Evolutionary conservation across 2,888 invertebrate genomes (phyloP), one percentile per base, ranked within the genome.

Genomic region (Amorpha juglandis): DNA sequence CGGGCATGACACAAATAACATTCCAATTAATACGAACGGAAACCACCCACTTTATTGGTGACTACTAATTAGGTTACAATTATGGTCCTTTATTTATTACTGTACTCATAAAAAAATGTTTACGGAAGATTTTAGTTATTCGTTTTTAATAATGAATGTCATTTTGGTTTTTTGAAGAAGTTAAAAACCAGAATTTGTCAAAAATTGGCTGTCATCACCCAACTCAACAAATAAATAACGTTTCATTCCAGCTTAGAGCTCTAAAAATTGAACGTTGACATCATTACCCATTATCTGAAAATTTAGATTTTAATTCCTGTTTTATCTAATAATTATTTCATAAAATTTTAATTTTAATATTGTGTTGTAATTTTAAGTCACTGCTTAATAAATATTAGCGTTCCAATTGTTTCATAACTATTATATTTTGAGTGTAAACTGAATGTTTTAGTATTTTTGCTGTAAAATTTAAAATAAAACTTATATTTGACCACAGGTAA

Each of bases 1-100:
- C 83, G 82, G 88, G 83, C 90, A 90, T 90, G 87, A 87, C 91
- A 90, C 87, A 86, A 86, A 84, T 84, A 84, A 82, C 80, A 82
- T 80, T 82, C 76, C 79, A 80, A 74, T 75, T 81, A 78, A 71
- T 76, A 68, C 70, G 75, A 77, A 74, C 70, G 73, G 78, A 85
- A 87, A 87, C 90, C 91, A 89, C 92, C 92, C 92, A 92, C 92
- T 89, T 89, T 83, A 64, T 35, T 75, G 70, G 69, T 67, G 50
- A 47, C 12, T 27, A 52, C 45, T 64, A 67, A 63, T 64, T 62
- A 47, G 12, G 35, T 58, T 38, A 14, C 45, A 62, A 19, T 27
- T 52, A 7, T 14, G 21, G 8, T 50, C 33, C 35, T 42, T 50
- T 52, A 51, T 47, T 64, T 21, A 33, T 45, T n/a, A 38, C 38